These are phyloP conservation scores for Pollimyrus isidori DNA, from an alignment of 2,113 vertebrate species.

Conservation along the genomic window DNA sequence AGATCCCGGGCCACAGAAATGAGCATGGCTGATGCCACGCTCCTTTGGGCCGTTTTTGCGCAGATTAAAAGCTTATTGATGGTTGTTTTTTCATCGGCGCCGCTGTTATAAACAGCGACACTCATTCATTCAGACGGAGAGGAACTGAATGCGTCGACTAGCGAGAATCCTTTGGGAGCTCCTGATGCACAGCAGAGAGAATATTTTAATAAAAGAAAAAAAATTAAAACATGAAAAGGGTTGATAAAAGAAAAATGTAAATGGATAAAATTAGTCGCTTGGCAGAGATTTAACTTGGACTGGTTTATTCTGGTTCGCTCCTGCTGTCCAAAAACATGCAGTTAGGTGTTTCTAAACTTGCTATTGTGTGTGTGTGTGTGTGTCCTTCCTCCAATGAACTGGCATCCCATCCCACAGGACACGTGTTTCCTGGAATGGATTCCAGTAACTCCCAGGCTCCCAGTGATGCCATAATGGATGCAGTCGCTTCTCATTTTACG, in stretches of 20 bases:
- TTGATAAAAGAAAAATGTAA: constrained; percentile 4
- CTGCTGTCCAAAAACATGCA: not conserved
- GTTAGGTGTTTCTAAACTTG: not conserved
- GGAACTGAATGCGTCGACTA: not conserved
- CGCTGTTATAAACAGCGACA: not conserved
- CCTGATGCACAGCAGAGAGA: not conserved
- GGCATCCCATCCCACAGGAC: not conserved
- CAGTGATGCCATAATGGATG: not conserved
- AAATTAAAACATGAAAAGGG: not conserved
- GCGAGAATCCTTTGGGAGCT: not conserved
- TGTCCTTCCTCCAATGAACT: not conserved
- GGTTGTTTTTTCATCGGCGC: not conserved
- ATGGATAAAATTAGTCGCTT: not conserved
- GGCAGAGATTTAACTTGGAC: not conserved
- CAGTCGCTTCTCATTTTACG: not conserved
- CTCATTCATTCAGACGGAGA: not conserved
- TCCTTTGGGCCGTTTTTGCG: not conserved
- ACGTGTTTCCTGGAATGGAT: not conserved
- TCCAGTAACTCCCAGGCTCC: not conserved
- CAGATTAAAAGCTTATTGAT: constrained; percentile 18
- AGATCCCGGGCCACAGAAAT: not conserved
- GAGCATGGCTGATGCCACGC: not conserved
- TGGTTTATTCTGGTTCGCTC: not conserved
- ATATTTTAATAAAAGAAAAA: not conserved
- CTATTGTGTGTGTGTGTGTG: not conserved